A percentile compares a stretch with the other conserved stretches of the same genome.
phyloP scores from a whole-genome alignment of 2,797 vertebrate species.

The Monodelphis domestica region DNA sequence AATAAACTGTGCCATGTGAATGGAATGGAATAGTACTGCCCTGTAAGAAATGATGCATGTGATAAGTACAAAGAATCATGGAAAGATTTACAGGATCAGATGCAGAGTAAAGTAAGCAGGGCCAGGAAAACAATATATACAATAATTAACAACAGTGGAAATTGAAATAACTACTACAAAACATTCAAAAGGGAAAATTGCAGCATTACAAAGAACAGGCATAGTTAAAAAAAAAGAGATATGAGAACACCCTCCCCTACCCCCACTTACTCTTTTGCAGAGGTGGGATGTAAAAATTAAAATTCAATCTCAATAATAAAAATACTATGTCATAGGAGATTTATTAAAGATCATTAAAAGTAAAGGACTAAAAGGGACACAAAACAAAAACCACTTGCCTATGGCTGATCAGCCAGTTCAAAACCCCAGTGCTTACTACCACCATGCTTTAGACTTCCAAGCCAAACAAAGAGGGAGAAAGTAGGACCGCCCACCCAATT shows the following conservation, averaged over 20 bases:
- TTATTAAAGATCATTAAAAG: too few relatives aligned
- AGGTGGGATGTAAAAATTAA: too few relatives aligned
- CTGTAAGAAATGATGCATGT: neutral
- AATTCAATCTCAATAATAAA: too few relatives aligned
- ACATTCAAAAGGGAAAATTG: neutral
- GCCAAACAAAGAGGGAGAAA: too few relatives aligned
- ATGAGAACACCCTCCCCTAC: neutral
- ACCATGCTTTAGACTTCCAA: too few relatives aligned
- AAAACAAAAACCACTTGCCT: too few relatives aligned
- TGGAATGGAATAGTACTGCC: neutral
- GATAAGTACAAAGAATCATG: neutral
- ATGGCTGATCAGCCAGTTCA: too few relatives aligned
- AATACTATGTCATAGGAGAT: too few relatives aligned
- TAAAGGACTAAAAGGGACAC: too few relatives aligned
- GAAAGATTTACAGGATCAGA: neutral
- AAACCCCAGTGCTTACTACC: too few relatives aligned
- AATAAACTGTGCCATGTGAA: neutral
- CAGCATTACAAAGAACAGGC: neutral
- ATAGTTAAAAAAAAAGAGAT: neutral
- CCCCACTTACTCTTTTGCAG: neutral
- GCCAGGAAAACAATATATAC: neutral
- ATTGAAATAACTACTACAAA: neutral
- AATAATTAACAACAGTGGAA: neutral
- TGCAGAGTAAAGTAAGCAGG: neutral
- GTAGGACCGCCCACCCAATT: too few relatives aligned